Conservation (phyloP, 2,797 vertebrate species). For the Borostomias antarcticus region DNA sequence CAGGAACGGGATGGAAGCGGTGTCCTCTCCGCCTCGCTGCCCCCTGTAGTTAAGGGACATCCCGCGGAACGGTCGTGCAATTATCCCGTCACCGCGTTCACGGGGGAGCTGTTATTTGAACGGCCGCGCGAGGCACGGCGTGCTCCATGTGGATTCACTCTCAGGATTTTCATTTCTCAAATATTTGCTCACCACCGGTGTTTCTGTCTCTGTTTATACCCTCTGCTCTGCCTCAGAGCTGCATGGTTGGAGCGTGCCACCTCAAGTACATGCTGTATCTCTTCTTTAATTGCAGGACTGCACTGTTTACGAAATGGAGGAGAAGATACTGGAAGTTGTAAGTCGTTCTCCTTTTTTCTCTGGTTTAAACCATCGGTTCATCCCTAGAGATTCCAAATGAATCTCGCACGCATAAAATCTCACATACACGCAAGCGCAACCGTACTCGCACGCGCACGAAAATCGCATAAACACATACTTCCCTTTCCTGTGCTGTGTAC, state of each 20-base stretch:
- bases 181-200: conserved; percentile 48
- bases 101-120: conserved; percentile 43
- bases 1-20: background rate
- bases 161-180: conserved; percentile 52
- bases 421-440: background rate
- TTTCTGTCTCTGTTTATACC: conserved; percentile 24
- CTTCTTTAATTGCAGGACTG: conserved; percentile 83
- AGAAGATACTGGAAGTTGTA: conserved; percentile 93
- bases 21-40: conserved; percentile 7
- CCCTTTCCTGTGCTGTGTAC: conserved; percentile 44
- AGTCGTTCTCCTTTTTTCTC: conserved; percentile 62
- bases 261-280: conserved; percentile 15
- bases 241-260: conserved; percentile 1
- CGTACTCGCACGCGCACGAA: conserved; percentile 1
- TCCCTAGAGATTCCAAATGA: conserved; percentile 14
- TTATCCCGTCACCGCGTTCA: conserved; percentile 27
- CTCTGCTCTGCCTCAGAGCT: conserved; percentile 8
- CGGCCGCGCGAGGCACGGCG: conserved; percentile 36
- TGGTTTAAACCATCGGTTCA: conserved; percentile 1
- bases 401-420: background rate
- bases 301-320: conserved; percentile 90
- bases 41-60: conserved; percentile 10
- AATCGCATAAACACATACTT: conserved; percentile 21
- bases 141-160: conserved; percentile 41
- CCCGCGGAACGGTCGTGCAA: conserved; percentile 3